Evolutionary conservation across 2,113 vertebrate species (phyloP).

Genomic region (Callochromis pleurospilus): DNA sequence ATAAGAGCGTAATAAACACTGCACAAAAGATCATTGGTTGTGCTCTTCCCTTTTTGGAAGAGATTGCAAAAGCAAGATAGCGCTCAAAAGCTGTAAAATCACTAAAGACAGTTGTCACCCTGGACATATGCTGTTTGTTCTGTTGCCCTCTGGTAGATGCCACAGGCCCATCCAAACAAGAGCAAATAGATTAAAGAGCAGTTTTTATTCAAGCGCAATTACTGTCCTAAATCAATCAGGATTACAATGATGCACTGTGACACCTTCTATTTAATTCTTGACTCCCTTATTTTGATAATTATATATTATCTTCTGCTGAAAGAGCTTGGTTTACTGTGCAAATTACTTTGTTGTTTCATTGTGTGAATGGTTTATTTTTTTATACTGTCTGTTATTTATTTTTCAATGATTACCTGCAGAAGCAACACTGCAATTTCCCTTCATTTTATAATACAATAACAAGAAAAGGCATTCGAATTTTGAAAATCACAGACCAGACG

Average conservation of each 20-base stretch:
- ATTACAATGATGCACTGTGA: neutral
- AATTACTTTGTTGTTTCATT: neutral
- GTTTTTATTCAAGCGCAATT: neutral
- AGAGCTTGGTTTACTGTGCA: neutral
- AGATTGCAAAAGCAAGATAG: neutral
- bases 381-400: neutral
- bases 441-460: neutral
- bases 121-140: neutral
- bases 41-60: neutral
- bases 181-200: neutral
- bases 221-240: neutral
- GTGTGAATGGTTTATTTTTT: neutral
- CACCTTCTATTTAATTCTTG: neutral
- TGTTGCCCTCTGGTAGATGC: neutral
- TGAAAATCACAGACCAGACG: neutral
- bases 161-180: neutral
- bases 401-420: neutral
- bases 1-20: neutral
- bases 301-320: neutral
- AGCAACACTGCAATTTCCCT: neutral
- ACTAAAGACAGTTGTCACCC: neutral
- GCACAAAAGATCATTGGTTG: neutral
- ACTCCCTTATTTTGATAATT: neutral
- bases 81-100: neutral
- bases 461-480: neutral